Conservation (phyloP, 2,888 invertebrate species). For the Euzophera pinguis region DNA sequence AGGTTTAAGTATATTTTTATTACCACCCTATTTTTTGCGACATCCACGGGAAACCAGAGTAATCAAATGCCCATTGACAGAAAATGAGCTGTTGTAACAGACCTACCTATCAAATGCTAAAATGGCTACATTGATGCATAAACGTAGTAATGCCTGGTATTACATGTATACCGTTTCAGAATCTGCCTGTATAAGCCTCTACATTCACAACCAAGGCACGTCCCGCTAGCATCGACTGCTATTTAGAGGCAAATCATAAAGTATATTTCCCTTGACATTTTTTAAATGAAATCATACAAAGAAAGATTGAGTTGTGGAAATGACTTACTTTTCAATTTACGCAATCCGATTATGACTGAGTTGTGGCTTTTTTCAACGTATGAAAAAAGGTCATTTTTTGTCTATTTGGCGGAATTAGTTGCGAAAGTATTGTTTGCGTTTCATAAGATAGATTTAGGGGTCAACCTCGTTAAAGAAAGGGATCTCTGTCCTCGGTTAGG, state of each 20-base stretch:
- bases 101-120: not conserved
- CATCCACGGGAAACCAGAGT: too few species aligned
- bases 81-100: not conserved
- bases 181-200: not conserved
- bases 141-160: not conserved
- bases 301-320: not conserved
- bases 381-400: not conserved
- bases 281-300: not conserved
- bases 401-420: not conserved
- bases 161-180: constrained; percentile 3
- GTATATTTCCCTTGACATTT: not conserved
- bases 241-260: constrained; percentile 2
- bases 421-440: not conserved
- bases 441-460: too few species aligned
- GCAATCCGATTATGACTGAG: not conserved
- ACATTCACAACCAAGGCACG: not conserved
- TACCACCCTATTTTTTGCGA: too few species aligned
- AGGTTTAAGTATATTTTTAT: too few species aligned
- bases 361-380: not conserved
- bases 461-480: too few species aligned
- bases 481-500: too few species aligned
- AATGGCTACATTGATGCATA: not conserved
- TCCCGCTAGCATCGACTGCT: not conserved
- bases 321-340: constrained; percentile 1
- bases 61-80: too few species aligned